These are phyloP conservation scores for Sebastes iracundus DNA, from an alignment of 2,797 vertebrate genomes.

Conservation along the genomic window DNA sequence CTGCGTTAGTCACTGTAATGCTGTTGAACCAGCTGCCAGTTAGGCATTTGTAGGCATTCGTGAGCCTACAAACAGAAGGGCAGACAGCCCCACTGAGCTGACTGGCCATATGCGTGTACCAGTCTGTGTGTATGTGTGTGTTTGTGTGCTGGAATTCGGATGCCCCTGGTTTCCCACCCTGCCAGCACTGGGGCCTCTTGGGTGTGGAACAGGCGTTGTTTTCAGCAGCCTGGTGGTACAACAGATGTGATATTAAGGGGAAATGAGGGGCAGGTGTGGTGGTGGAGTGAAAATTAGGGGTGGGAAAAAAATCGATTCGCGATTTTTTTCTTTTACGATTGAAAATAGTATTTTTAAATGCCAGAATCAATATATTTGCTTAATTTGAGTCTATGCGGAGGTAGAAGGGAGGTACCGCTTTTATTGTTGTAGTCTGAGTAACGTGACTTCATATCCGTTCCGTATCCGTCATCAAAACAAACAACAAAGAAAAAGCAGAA, in stretches of 20 bases:
- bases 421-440: too few relatives aligned
- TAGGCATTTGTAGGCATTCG: conserved; percentile 45
- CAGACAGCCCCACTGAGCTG: conserved; percentile 49
- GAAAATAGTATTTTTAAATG: too few relatives aligned
- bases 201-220: conserved; percentile 59
- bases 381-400: too few relatives aligned
- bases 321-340: too few relatives aligned
- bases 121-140: background rate
- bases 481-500: too few relatives aligned
- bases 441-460: too few relatives aligned
- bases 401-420: too few relatives aligned
- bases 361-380: too few relatives aligned
- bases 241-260: conserved; percentile 16
- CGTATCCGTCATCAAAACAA: too few relatives aligned
- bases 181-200: conserved; percentile 48
- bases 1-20: conserved; percentile 25
- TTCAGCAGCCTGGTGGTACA: conserved; percentile 30
- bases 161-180: conserved; percentile 52
- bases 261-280: conserved; percentile 13
- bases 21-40: conserved; percentile 65
- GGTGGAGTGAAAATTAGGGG: background rate
- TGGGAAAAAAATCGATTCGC: too few relatives aligned
- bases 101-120: conserved; percentile 33
- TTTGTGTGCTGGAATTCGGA: conserved; percentile 56
- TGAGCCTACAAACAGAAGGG: conserved; percentile 33